Percentiles rank a stretch among this genome's conserved stretches.
These are phyloP conservation scores for Nyleta sp. DNA, from an alignment of 2,888 invertebrate genomes.

Conservation along the genomic window DNA sequence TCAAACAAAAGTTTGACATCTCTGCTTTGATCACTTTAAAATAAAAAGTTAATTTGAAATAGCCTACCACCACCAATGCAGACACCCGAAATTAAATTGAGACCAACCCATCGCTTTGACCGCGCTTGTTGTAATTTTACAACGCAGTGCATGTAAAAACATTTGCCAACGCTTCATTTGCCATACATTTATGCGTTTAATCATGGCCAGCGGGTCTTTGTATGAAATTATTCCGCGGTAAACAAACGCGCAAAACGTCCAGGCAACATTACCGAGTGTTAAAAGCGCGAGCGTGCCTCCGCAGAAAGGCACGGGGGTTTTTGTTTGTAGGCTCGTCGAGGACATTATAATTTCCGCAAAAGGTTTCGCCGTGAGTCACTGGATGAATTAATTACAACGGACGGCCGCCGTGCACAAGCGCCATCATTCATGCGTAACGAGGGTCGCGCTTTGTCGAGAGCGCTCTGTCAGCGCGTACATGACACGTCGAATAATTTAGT, in stretches of 20 bases:
- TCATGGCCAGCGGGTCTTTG: not conserved
- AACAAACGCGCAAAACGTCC: not conserved
- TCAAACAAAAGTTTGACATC: too few species aligned
- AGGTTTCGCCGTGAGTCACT: conserved; percentile 59
- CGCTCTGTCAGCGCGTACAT: conserved; percentile 58
- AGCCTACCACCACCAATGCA: too few species aligned
- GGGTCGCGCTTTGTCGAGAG: conserved; percentile 61
- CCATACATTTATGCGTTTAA: not conserved
- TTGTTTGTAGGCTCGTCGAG: conserved; percentile 46
- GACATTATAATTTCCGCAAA: conserved; percentile 60
- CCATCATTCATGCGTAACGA: conserved; percentile 64
- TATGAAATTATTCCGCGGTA: conserved; percentile 5
- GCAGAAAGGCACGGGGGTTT: conserved; percentile 19
- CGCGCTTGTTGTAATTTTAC: too few species aligned
- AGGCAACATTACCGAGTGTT: not conserved
- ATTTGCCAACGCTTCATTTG: too few species aligned
- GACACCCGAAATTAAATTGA: too few species aligned
- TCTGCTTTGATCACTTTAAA: too few species aligned
- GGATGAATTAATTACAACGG: conserved; percentile 63
- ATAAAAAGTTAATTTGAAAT: too few species aligned
- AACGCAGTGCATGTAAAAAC: too few species aligned
- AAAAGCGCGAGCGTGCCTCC: conserved; percentile 10
- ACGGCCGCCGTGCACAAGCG: conserved; percentile 45
- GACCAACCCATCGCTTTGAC: not conserved
- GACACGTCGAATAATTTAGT: conserved; percentile 62